Evolutionary conservation across 2,797 vertebrate species (phyloP).

Genomic region (Threskiornis aethiopicus): DNA sequence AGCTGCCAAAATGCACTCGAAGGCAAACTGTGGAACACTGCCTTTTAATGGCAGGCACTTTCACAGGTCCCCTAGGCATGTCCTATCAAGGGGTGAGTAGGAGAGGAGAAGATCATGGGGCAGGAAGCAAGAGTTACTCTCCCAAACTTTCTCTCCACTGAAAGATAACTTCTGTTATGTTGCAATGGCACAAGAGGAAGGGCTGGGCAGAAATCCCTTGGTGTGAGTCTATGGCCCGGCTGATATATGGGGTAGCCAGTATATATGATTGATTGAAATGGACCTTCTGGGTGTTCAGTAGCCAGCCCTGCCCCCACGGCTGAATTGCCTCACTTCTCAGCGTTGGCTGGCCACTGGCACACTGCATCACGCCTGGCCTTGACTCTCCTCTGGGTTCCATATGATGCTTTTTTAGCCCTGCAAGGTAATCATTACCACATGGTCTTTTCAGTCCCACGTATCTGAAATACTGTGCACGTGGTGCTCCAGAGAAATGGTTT

Average conservation of each 20-base stretch:
- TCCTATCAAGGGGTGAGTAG: background rate
- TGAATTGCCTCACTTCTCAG: background rate
- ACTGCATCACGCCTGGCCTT: background rate
- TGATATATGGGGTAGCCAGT: background rate
- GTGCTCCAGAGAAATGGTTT: background rate
- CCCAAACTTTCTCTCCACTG: background rate
- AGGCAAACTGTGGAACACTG: background rate
- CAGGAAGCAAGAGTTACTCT: background rate
- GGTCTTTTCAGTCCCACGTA: background rate
- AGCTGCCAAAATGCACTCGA: background rate
- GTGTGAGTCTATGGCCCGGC: background rate
- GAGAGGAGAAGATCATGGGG: background rate
- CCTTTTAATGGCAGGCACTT: background rate
- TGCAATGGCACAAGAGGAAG: background rate
- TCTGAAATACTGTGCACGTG: background rate
- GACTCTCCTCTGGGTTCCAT: background rate
- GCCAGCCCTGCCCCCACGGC: background rate
- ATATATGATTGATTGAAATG: background rate
- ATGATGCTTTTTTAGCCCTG: background rate
- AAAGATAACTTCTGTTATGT: background rate
- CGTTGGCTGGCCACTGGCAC: background rate
- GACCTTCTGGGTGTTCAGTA: background rate
- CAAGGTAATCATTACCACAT: background rate
- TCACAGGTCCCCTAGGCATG: background rate
- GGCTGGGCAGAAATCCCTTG: background rate